A percentile compares a stretch with the other conserved stretches of the same genome.
These are phyloP conservation scores for Pogonophryne albipinna DNA, from an alignment of 2,797 vertebrate species.

Conservation along the genomic window DNA sequence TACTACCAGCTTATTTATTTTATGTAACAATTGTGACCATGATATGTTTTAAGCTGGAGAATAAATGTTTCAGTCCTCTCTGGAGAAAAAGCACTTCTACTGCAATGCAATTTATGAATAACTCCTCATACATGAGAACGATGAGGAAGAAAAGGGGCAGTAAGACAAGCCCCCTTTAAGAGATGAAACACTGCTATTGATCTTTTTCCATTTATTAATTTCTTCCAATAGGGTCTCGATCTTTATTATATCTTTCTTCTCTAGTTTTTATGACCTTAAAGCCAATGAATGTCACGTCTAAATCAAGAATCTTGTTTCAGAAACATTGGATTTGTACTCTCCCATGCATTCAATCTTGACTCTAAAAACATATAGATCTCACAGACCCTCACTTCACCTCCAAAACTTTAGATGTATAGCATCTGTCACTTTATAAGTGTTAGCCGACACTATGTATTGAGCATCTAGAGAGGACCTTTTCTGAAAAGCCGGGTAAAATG, in stretches of 20 bases:
- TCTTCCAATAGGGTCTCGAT: not conserved
- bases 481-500: constrained; percentile 66
- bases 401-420: constrained; percentile 64
- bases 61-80: not conserved
- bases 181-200: not conserved
- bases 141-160: not conserved
- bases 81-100: too few relatives aligned
- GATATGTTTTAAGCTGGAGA: not conserved
- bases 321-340: constrained; percentile 5
- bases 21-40: not conserved
- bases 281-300: constrained; percentile 3
- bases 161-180: not conserved
- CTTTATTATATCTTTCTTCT: not conserved
- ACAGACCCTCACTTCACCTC: constrained; percentile 33
- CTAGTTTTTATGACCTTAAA: not conserved
- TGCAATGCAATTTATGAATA: not conserved
- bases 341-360: constrained; percentile 18
- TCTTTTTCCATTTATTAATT: not conserved
- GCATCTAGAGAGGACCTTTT: constrained; percentile 39
- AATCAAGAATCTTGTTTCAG: constrained; percentile 5
- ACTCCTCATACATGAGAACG: not conserved
- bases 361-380: constrained; percentile 31
- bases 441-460: constrained; percentile 50
- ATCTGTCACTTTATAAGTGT: constrained; percentile 70
- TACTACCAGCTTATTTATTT: not conserved